Base-by-base conservation (phyloP, 2,797 vertebrate genomes). In the Brotula barbata region DNA sequence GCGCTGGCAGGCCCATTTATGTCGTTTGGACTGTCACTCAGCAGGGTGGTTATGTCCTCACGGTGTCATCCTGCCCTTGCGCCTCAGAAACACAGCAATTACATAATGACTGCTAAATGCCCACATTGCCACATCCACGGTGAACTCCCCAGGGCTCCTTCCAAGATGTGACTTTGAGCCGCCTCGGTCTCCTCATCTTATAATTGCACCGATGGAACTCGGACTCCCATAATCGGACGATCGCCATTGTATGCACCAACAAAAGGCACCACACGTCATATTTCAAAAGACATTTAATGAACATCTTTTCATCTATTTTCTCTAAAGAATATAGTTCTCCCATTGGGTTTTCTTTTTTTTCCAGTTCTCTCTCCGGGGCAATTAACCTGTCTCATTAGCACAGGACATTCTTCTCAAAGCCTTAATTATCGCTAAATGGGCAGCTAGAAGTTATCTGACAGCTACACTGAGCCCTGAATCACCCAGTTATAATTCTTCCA, bases 331-430 rank as follows among this genome's bases (percentile, higher is more conserved):
- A 56, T 41, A 36, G 43, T 76, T 79, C 76, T 71, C 58, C 58
- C 64, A 59, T 74, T 42, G 71, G 44, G 66, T 72, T 78, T 73
- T n/a, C n/a, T n/a, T n/a, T n/a, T n/a, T n/a, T n/a, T n/a, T n/a
- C n/a, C 45, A 60, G 50, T 39, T 44, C 60, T 68, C 77, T 68
- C 79, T 46, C 48, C 37, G 68, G 73, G 62, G 73, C 64, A 84
- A 85, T 86, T 85, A 85, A 71, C 74, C 70, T 59, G 57, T 48
- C 65, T 85, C 72, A 83, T 87, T 84, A 87, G 54, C 60, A 47
- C 15, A 1, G 49, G 68, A 79, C 71, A 64, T 66, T 75, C 53
- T 43, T 53, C 74, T 74, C 72, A 84, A 75, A 84, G 59, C 19
- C 41, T 75, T 85, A 81, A 87, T 89, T 83, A 78, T 58, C 57